phyloP scores from a whole-genome alignment of 2,797 vertebrate species.

The Tragelaphus oryx region DNA sequence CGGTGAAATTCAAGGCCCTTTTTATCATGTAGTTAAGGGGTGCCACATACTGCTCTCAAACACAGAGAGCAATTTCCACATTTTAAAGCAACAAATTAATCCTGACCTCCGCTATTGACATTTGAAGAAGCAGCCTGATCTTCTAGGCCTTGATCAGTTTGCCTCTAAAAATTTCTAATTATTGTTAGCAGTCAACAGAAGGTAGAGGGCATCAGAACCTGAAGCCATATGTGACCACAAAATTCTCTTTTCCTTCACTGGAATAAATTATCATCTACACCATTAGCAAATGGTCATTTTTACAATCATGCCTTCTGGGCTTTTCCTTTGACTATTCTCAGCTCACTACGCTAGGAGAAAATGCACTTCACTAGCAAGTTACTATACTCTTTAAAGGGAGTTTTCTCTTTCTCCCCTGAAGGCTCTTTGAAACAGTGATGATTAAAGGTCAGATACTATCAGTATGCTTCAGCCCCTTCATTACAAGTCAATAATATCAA shows the following conservation, averaged over 20 bases:
- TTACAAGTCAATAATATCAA: slow-evolving; percentile 61
- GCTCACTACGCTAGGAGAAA: not conserved
- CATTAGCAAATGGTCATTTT: slow-evolving; percentile 45
- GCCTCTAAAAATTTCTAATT: slow-evolving; percentile 65
- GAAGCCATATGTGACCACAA: slow-evolving; percentile 18
- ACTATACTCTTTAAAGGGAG: not conserved
- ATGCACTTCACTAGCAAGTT: not conserved
- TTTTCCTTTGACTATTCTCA: slow-evolving; percentile 38
- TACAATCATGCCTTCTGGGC: not conserved
- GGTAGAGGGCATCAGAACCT: slow-evolving; percentile 53
- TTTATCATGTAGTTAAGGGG: slow-evolving; percentile 76
- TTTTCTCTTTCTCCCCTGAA: slow-evolving; percentile 41
- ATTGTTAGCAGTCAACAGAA: slow-evolving; percentile 60
- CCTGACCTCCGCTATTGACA: slow-evolving; percentile 53
- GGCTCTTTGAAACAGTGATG: not conserved
- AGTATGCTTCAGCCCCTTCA: slow-evolving; percentile 27
- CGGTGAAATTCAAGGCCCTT: slow-evolving; percentile 70
- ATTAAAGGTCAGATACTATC: not conserved
- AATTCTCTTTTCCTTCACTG: slow-evolving; percentile 17
- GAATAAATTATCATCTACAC: slow-evolving; percentile 35
- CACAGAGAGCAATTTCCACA: slow-evolving; percentile 73
- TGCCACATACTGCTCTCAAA: slow-evolving; percentile 68
- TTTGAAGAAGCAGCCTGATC: slow-evolving; percentile 63
- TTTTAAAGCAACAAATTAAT: slow-evolving; percentile 80
- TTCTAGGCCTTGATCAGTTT: slow-evolving; percentile 67